Conservation (phyloP, 1,140 invertebrate genomes). For the Acromyrmex echinatior region DNA sequence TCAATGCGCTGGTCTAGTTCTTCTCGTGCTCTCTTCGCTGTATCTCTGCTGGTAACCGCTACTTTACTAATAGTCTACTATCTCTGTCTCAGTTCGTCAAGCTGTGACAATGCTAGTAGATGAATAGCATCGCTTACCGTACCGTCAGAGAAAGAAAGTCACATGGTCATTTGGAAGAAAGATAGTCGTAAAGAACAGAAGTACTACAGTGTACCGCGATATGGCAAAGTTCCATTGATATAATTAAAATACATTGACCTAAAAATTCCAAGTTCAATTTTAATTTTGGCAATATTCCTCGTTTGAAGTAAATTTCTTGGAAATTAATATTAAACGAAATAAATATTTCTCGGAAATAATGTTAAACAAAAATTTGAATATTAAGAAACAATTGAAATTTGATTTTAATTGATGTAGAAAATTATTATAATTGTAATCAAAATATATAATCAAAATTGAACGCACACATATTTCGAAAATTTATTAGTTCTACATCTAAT, state of each 20-base stretch:
- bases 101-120: constrained; percentile 24
- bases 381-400: not conserved
- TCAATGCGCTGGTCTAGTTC: constrained; percentile 1
- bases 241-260: constrained; percentile 5
- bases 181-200: not conserved
- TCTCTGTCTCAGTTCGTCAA: constrained; percentile 25
- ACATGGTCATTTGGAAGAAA: constrained; percentile 7
- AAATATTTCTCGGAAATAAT: not conserved
- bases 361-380: not conserved
- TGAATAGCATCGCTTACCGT: constrained; percentile 19
- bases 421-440: not conserved
- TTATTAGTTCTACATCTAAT: not conserved
- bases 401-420: not conserved
- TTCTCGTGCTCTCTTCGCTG: not conserved
- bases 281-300: not conserved
- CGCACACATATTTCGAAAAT: not conserved
- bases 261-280: not conserved
- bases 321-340: constrained; percentile 4
- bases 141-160: constrained; percentile 20
- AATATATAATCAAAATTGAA: constrained; percentile 14
- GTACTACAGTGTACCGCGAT: not conserved
- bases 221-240: constrained; percentile 3
- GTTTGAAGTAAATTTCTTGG: not conserved
- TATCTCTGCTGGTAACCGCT: not conserved
- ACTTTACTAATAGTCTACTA: constrained; percentile 41